Conservation (phyloP, 2,888 invertebrate genomes). For the Hipparchia sbordonii region DNA sequence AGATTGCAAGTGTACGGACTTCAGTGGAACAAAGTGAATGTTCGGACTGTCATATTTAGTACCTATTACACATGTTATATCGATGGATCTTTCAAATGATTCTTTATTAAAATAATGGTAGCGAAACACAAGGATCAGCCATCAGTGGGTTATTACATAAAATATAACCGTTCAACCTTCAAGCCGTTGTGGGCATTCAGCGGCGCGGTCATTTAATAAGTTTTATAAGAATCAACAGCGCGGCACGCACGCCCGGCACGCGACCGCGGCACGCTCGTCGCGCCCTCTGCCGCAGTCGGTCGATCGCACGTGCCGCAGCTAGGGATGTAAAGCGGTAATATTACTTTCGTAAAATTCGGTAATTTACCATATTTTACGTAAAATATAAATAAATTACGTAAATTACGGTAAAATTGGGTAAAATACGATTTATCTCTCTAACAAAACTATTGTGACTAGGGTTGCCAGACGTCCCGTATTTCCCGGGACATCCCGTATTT, state of each 20-base stretch:
- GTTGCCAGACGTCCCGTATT: no score
- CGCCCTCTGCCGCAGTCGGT: constrained; percentile 54
- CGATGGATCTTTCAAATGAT: neutral
- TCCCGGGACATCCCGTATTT: no score
- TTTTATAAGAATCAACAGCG: constrained; percentile 75
- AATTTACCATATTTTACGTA: no score
- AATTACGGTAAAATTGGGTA: no score
- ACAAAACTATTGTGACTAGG: no score
- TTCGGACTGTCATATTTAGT: no score
- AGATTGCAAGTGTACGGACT: neutral
- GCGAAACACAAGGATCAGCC: constrained; percentile 20
- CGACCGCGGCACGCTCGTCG: constrained; percentile 60
- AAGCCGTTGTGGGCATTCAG: constrained; percentile 42
- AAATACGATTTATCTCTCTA: no score
- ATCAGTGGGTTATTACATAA: constrained; percentile 28
- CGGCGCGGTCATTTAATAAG: constrained; percentile 61
- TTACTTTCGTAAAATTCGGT: no score
- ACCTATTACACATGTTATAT: no score
- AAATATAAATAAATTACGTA: no score
- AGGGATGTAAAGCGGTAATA: no score
- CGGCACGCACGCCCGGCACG: constrained; percentile 57
- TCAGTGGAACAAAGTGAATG: no score
- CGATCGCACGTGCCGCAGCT: constrained; percentile 31
- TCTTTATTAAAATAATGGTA: neutral
- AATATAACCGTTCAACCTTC: constrained; percentile 40